Evolutionary conservation across 2,113 vertebrate species (phyloP).

Genomic region (Chiloscyllium plagiosum): DNA sequence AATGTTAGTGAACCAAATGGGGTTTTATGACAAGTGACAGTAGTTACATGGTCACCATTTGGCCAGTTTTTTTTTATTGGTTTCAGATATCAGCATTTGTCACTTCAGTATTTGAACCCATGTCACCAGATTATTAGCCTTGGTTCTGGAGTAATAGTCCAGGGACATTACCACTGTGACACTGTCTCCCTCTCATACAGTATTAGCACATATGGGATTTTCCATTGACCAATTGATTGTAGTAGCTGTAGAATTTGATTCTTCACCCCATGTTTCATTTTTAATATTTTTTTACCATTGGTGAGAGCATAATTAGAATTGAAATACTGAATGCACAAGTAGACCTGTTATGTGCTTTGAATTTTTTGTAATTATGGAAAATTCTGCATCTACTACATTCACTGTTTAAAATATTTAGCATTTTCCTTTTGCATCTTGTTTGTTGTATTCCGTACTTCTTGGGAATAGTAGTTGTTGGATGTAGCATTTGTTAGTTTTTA

Average conservation of each 20-base stretch:
- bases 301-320: neutral
- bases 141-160: no score
- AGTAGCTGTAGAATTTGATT: neutral
- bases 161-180: no score
- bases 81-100: no score
- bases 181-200: no score
- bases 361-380: neutral
- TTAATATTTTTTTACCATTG: neutral
- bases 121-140: no score
- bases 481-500: neutral
- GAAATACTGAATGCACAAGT: neutral
- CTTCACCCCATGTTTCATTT: neutral
- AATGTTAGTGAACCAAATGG: no score
- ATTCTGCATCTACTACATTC: neutral
- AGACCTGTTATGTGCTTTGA: neutral
- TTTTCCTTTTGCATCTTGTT: neutral
- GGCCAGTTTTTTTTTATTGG: no score
- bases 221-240: neutral
- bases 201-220: neutral
- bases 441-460: neutral
- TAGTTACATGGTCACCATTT: no score
- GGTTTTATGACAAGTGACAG: no score
- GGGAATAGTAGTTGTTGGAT: neutral
- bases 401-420: neutral
- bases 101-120: no score